These are phyloP conservation scores for Perccottus glenii DNA, from an alignment of 2,113 vertebrate species.

Conservation along the genomic window DNA sequence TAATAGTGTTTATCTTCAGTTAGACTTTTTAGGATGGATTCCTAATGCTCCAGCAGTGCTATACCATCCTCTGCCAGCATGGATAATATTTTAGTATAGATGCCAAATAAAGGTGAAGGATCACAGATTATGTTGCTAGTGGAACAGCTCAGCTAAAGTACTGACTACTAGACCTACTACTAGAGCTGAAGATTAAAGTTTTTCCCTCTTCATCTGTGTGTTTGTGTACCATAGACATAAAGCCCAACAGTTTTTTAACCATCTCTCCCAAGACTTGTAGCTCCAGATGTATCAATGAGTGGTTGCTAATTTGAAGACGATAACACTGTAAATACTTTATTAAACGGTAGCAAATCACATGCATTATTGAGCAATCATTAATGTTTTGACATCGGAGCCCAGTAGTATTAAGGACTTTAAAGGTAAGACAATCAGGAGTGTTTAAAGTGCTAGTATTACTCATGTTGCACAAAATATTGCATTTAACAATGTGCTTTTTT, in stretches of 20 bases:
- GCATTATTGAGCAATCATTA: slow-evolving; percentile 27
- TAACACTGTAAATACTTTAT: slow-evolving; percentile 63
- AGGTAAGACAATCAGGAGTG: slow-evolving; percentile 13
- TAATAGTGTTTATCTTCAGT: too few relatives aligned
- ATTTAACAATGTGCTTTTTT: slow-evolving; percentile 32
- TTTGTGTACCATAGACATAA: too few relatives aligned
- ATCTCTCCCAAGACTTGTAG: not conserved
- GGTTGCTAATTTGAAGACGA: slow-evolving; percentile 10
- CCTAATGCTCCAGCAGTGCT: too few relatives aligned
- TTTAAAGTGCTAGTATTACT: slow-evolving; percentile 58
- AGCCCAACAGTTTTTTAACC: not conserved
- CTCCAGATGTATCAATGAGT: not conserved
- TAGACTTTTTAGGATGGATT: too few relatives aligned
- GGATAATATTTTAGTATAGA: too few relatives aligned
- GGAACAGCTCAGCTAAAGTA: too few relatives aligned
- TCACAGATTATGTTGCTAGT: too few relatives aligned
- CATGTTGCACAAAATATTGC: slow-evolving; percentile 52
- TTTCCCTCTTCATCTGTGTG: too few relatives aligned
- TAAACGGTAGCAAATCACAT: slow-evolving; percentile 66
- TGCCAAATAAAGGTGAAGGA: too few relatives aligned
- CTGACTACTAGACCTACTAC: too few relatives aligned
- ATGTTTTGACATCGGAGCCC: slow-evolving; percentile 17
- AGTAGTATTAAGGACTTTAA: slow-evolving; percentile 10
- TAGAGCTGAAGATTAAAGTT: too few relatives aligned
- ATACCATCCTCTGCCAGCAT: too few relatives aligned